Conservation (phyloP, 2,888 invertebrate species). For the Pandemis heparana region DNA sequence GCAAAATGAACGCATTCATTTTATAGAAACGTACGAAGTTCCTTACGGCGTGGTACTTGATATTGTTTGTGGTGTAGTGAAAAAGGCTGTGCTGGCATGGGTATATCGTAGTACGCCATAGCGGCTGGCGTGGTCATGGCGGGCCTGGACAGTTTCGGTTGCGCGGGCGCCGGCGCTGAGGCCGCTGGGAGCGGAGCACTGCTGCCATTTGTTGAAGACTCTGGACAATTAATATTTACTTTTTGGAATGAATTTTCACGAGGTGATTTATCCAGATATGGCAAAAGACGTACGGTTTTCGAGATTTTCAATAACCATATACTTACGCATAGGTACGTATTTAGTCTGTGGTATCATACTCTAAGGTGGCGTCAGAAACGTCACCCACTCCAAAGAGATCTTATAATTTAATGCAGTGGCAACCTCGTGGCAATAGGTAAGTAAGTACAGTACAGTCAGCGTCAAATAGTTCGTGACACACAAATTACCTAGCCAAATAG, state of each 20-base stretch:
- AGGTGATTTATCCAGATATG: no score
- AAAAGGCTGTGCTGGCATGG: background rate
- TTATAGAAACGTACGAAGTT: background rate
- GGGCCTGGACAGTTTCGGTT: background rate
- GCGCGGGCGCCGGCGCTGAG: background rate
- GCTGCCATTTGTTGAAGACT: background rate
- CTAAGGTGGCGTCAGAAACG: no score
- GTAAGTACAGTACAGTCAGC: no score
- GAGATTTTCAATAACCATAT: no score
- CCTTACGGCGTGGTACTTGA: constrained; percentile 1
- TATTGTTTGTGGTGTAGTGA: background rate
- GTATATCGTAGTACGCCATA: background rate
- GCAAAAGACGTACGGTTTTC: no score
- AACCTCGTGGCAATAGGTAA: no score
- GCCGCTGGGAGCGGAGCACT: background rate
- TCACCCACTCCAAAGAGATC: no score
- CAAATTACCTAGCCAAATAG: no score
- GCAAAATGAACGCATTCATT: background rate
- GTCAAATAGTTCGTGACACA: no score
- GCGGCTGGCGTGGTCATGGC: background rate
- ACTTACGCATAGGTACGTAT: no score
- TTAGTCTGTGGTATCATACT: no score
- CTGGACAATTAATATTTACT: background rate
- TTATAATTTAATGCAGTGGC: no score
- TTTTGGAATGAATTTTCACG: background rate